These are phyloP conservation scores for Drosophila watanabei DNA, from an alignment of 1,140 invertebrate species.

Conservation along the genomic window DNA sequence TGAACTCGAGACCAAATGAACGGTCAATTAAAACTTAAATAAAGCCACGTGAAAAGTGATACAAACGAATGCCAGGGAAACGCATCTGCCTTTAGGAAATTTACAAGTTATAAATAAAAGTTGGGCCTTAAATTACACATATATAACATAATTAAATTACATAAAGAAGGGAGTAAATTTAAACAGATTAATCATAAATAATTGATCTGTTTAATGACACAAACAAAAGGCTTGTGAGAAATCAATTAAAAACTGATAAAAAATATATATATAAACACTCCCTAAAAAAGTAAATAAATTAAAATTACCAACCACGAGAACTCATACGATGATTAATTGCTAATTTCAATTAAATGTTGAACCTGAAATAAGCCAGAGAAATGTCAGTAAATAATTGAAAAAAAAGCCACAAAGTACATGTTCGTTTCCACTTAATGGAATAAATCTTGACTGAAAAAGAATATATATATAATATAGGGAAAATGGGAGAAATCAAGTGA, in stretches of 20 bases:
- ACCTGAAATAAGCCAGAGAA: conserved; percentile 4
- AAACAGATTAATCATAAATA: background rate
- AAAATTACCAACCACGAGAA: background rate
- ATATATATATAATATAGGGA: background rate
- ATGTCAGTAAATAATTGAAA: conserved; percentile 9
- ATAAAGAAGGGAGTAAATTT: background rate
- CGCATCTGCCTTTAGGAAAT: background rate
- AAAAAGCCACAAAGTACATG: background rate
- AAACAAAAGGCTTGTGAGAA: background rate
- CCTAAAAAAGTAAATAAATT: background rate
- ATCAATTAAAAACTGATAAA: background rate
- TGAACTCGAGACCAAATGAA: background rate
- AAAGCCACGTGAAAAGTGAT: conserved; percentile 2
- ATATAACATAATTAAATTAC: background rate
- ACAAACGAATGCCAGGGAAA: conserved; percentile 1
- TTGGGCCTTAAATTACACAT: background rate
- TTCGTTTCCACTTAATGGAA: background rate
- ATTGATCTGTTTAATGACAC: background rate
- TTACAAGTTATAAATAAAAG: background rate
- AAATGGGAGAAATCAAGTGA: conserved; percentile 10
- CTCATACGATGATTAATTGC: background rate
- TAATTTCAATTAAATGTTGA: background rate
- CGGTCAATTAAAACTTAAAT: conserved; percentile 35
- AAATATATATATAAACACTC: background rate
- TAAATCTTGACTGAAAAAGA: conserved; percentile 1